Conservation (phyloP, 2,797 vertebrate species). For the Chloroceryle amazona region DNA sequence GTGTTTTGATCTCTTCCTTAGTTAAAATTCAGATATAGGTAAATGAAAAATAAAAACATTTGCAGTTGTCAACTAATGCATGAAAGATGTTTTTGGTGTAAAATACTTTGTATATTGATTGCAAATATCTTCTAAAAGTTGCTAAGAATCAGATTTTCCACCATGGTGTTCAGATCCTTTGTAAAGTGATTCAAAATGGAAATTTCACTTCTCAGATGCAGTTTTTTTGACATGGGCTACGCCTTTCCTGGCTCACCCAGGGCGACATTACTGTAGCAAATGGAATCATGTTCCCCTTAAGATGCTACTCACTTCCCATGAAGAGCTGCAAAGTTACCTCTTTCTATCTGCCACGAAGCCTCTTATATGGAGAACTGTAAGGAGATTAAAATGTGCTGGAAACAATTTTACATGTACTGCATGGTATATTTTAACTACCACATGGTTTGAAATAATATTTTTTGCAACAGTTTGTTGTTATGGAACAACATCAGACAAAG, state of each 20-base stretch:
- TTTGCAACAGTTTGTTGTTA: neutral
- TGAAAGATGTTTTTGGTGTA: neutral
- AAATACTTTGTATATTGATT: neutral
- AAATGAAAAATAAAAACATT: slow-evolving; percentile 34
- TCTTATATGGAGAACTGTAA: neutral
- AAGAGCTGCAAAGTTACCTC: neutral
- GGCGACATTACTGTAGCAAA: neutral
- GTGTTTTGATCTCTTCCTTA: slow-evolving; percentile 29
- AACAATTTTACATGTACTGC: neutral
- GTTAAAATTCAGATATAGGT: slow-evolving; percentile 35
- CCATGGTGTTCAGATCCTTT: neutral
- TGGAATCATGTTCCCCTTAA: neutral
- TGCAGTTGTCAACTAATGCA: neutral
- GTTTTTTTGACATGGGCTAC: neutral
- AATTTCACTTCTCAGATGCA: neutral
- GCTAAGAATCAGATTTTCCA: neutral
- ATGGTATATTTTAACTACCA: neutral
- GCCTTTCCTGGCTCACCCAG: neutral
- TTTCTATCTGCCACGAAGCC: neutral
- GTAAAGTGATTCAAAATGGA: neutral
- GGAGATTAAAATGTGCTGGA: neutral
- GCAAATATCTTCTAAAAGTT: neutral
- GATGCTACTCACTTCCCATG: neutral
- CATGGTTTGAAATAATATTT: neutral
- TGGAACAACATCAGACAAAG: neutral